Conservation (phyloP, 2,797 vertebrate genomes). For the Philypnodon macrostomus region DNA sequence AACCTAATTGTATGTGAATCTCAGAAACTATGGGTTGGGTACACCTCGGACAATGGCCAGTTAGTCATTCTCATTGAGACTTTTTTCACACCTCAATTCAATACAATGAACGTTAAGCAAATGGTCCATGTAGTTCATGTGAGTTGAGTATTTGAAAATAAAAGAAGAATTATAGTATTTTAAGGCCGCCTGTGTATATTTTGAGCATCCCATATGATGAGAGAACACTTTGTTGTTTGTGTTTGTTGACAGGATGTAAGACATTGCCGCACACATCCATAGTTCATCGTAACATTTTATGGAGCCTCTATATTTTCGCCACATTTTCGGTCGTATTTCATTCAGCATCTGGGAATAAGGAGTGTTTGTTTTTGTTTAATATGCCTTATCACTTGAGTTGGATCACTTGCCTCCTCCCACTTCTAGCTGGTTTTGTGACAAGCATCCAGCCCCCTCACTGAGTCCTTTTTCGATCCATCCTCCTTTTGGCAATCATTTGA, state of each 20-base stretch:
- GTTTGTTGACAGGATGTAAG: slow-evolving; percentile 65
- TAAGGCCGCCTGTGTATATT: slow-evolving; percentile 21
- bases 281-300: no score
- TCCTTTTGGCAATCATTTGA: slow-evolving; percentile 51
- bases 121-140: no score
- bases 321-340: slow-evolving; percentile 30
- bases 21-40: no score
- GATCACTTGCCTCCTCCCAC: slow-evolving; percentile 25
- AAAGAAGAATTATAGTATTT: no score
- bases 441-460: slow-evolving; percentile 48
- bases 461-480: slow-evolving; percentile 54
- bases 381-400: slow-evolving; percentile 44
- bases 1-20: no score
- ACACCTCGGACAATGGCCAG: no score
- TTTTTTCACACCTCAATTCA: no score
- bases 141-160: no score
- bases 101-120: no score
- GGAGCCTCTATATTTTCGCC: slow-evolving; percentile 51
- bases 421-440: slow-evolving; percentile 42
- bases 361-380: slow-evolving; percentile 53
- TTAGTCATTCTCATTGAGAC: no score
- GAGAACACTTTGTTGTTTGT: slow-evolving; percentile 56
- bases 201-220: slow-evolving; percentile 53
- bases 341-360: slow-evolving; percentile 34
- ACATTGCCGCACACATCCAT: slow-evolving; percentile 48